Evolutionary conservation across 1,140 invertebrate genomes (phyloP).

Genomic region (Danaus plexippus): DNA sequence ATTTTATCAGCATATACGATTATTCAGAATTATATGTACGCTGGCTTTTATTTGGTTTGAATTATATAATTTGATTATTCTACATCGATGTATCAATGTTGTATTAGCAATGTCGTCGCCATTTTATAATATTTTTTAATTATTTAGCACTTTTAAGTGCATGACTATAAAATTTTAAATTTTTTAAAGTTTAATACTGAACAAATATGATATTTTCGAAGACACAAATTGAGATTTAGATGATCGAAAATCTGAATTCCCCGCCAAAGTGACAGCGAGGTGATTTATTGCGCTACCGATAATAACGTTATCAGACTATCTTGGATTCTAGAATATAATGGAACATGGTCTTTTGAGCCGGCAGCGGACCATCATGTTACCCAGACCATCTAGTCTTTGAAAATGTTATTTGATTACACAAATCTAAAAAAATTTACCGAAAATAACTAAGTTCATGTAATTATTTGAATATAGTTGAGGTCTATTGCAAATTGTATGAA

Average conservation of each 20-base stretch:
- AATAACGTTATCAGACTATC: slow-evolving; percentile 26
- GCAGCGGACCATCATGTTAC: slow-evolving; percentile 14
- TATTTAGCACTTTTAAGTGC: slow-evolving; percentile 2
- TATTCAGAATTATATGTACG: no score
- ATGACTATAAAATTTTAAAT: slow-evolving; percentile 1
- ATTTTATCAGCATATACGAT: no score
- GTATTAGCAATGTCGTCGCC: no score
- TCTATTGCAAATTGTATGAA: no score
- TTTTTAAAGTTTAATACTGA: slow-evolving; percentile 15
- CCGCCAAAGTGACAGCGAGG: slow-evolving; percentile 23
- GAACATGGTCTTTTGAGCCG: slow-evolving; percentile 21
- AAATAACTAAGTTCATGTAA: no score
- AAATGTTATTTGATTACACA: not conserved
- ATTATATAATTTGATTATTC: no score
- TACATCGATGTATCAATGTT: no score
- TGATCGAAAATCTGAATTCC: slow-evolving; percentile 33
- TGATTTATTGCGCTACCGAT: slow-evolving; percentile 29
- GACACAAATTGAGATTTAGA: slow-evolving; percentile 31
- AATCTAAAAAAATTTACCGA: no score
- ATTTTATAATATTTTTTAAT: no score
- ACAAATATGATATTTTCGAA: slow-evolving; percentile 14
- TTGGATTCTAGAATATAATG: slow-evolving; percentile 25
- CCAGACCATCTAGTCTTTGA: slow-evolving; percentile 6
- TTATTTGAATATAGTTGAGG: no score
- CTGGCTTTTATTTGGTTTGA: no score